Conservation (phyloP, 2,888 invertebrate genomes). For the Chironomus riparius region DNA sequence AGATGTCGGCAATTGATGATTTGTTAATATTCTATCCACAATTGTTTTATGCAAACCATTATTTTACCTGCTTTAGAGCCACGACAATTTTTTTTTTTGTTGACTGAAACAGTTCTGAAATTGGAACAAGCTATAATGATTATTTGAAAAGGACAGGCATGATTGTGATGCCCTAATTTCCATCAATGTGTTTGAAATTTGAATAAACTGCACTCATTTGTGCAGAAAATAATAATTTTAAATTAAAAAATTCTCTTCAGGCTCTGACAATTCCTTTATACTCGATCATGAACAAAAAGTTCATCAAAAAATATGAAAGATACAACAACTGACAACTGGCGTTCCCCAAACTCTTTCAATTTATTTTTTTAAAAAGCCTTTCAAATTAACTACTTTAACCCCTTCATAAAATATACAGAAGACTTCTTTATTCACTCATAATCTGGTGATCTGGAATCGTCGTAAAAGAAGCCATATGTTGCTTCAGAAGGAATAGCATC, state of each 20-base stretch:
- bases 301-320: background rate
- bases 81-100: background rate
- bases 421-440: background rate
- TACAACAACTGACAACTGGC: background rate
- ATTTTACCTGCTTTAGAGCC: background rate
- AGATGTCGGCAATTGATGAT: background rate
- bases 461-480: conserved; percentile 18
- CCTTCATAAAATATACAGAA: background rate
- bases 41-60: background rate
- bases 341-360: background rate
- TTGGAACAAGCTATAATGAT: background rate
- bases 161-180: background rate
- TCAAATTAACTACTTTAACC: conserved; percentile 1
- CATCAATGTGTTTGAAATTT: background rate
- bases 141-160: background rate
- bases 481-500: background rate
- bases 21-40: background rate
- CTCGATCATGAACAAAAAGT: background rate
- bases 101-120: background rate
- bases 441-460: conserved; percentile 17
- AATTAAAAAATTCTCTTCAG: no score
- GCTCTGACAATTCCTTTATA: background rate
- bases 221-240: background rate
- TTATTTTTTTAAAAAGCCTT: background rate
- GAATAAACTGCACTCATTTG: background rate